Base-by-base conservation (phyloP, 2,888 invertebrate species). In the Gibbula magus region DNA sequence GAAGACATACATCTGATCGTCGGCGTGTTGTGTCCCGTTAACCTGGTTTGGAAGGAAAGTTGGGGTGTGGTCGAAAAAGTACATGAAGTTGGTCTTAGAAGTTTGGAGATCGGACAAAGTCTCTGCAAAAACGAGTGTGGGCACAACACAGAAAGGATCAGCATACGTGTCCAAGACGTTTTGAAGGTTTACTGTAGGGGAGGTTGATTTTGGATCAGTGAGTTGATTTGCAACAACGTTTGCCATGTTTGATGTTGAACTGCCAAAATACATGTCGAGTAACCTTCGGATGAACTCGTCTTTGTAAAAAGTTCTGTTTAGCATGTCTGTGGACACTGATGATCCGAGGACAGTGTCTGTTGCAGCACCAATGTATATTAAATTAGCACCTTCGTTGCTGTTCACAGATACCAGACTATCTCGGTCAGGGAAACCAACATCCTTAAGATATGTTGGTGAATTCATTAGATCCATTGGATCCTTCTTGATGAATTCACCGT, bases 361-460 rank as follows among this genome's bases (percentile, higher is more conserved):
- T n/a, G n/a, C 16, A 16, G 18, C 39, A 8, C 16, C 3, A 2
- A 20, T 66, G 2, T 16, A 0, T 0, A 32, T 22, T 52, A 67
- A 20, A 16, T 29, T 16, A 10, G 51, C 35, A 3, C 79, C 79
- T 25, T 79, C 79, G 35, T 79, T 76, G 76, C 75, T 79, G 75
- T 76, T 78, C 53, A 81, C 70, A 53, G 78, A 73, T n/a, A 45
- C 18, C 3, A 81, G 32, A 75, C 74, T 51, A 45, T 81, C 80
- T 13, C 74, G 29, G n/a, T 78, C 22, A 18, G 22, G 75, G 22
- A 78, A 20, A 2, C 77, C 61, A 20, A 32, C 66, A 52, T 54
- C 51, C 67, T 52, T 18, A 22, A 78, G 32, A 75, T 77, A 73
- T 10, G 22, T n/a, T 13, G 13, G 22, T 16, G 77, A 53, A 7